phyloP scores from a whole-genome alignment of 2,797 vertebrate genomes.

The Pseudotriccus pelzelni region DNA sequence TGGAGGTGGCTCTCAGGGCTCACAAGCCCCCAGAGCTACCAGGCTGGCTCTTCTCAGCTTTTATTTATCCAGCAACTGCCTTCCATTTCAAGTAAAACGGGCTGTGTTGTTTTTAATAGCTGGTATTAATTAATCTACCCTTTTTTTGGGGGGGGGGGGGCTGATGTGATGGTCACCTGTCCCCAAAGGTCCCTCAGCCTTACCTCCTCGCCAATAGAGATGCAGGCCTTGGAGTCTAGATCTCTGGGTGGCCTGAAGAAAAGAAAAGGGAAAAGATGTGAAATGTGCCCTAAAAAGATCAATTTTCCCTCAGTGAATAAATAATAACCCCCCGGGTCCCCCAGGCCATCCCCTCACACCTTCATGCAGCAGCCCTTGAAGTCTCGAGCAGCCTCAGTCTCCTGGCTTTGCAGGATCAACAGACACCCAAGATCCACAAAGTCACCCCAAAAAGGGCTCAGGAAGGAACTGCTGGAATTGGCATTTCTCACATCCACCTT shows the following conservation, averaged over 20 bases:
- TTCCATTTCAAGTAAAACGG: not conserved
- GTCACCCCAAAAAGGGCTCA: not conserved
- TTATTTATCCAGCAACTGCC: not conserved
- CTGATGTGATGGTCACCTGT: not conserved
- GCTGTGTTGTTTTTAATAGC: not conserved
- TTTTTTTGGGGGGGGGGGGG: not conserved
- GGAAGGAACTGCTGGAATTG: not conserved
- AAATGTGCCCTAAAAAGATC: not conserved
- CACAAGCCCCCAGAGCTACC: not conserved
- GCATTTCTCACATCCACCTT: not conserved
- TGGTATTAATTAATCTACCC: not conserved
- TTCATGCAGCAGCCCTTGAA: not conserved
- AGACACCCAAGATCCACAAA: not conserved
- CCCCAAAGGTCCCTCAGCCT: not conserved
- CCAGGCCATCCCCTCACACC: not conserved
- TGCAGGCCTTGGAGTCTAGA: conserved; percentile 93
- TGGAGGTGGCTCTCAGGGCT: not conserved
- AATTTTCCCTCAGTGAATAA: not conserved
- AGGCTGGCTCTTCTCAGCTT: not conserved
- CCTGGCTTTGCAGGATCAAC: not conserved
- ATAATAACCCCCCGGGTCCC: not conserved
- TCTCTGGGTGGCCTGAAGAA: conserved; percentile 89
- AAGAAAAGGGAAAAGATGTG: not conserved
- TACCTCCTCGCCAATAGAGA: conserved; percentile 96
- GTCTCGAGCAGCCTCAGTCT: not conserved